These are phyloP conservation scores for Scaptodrosophila lebanonensis DNA, from an alignment of 1,140 invertebrate genomes.

Conservation along the genomic window DNA sequence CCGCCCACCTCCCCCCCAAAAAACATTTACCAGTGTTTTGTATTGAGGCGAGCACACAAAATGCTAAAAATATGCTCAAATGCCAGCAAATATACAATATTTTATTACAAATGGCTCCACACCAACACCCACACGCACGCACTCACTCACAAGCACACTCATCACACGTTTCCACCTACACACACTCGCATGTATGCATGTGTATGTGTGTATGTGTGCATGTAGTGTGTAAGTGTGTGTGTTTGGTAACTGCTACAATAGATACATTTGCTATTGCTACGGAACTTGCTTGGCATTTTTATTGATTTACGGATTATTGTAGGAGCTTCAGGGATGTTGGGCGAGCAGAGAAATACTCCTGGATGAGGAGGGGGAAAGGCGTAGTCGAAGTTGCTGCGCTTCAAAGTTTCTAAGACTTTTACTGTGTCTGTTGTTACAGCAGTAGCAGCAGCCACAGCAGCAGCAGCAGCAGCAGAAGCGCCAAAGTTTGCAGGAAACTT, in stretches of 20 bases:
- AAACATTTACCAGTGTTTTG: constrained; percentile 37
- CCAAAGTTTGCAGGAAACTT: constrained; percentile 54
- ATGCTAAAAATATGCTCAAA: constrained; percentile 29
- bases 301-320: constrained; percentile 67
- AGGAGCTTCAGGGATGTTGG: constrained; percentile 7
- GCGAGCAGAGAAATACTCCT: not conserved
- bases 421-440: constrained; percentile 40
- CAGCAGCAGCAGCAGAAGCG: too few species aligned
- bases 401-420: constrained; percentile 21
- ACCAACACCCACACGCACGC: constrained; percentile 9
- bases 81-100: constrained; percentile 32
- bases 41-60: constrained; percentile 9
- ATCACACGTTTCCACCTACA: too few species aligned
- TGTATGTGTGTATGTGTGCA: not conserved
- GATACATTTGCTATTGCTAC: constrained; percentile 20
- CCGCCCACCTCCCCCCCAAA: too few species aligned
- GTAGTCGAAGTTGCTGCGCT: not conserved
- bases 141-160: constrained; percentile 12
- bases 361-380: not conserved
- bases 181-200: not conserved
- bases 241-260: constrained; percentile 11
- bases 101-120: constrained; percentile 44
- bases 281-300: constrained; percentile 49
- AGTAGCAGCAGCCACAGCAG: too few species aligned
- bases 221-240: not conserved